Conservation (phyloP, 2,797 vertebrate species). For the Silurus lanzhouensis region DNA sequence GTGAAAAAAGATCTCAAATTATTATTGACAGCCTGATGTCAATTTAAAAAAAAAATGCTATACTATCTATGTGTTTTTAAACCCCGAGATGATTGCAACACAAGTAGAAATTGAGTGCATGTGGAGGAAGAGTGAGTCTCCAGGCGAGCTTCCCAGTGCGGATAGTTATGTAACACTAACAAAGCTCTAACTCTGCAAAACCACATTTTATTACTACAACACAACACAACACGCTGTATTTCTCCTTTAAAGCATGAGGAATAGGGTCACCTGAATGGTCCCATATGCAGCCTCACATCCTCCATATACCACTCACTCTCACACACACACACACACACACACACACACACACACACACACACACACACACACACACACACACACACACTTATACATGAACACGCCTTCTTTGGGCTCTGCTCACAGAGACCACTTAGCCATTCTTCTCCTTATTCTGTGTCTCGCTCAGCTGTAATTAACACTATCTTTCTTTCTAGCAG, state of each 20-base stretch:
- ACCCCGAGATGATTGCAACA: constrained; percentile 11
- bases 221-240: constrained; percentile 19
- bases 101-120: not conserved
- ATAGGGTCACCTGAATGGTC: constrained; percentile 36
- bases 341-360: constrained; percentile 4
- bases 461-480: constrained; percentile 52
- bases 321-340: constrained; percentile 21
- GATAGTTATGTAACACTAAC: constrained; percentile 49
- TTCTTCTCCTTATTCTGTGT: constrained; percentile 8
- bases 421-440: constrained; percentile 26
- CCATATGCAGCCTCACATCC: not conserved
- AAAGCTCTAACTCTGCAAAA: constrained; percentile 36
- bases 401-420: not conserved
- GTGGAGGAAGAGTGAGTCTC: constrained; percentile 34
- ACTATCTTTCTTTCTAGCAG: constrained; percentile 35
- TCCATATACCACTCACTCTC: constrained; percentile 1
- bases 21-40: constrained; percentile 40
- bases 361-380: not conserved
- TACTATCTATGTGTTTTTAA: constrained; percentile 37
- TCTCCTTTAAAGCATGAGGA: constrained; percentile 26
- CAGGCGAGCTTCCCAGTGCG: constrained; percentile 40
- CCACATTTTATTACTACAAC: constrained; percentile 42
- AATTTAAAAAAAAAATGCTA: constrained; percentile 13
- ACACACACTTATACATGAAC: constrained; percentile 1
- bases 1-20: constrained; percentile 14